phyloP scores from a whole-genome alignment of 2,797 vertebrate species.

The Lindbergichthys nudifrons region DNA sequence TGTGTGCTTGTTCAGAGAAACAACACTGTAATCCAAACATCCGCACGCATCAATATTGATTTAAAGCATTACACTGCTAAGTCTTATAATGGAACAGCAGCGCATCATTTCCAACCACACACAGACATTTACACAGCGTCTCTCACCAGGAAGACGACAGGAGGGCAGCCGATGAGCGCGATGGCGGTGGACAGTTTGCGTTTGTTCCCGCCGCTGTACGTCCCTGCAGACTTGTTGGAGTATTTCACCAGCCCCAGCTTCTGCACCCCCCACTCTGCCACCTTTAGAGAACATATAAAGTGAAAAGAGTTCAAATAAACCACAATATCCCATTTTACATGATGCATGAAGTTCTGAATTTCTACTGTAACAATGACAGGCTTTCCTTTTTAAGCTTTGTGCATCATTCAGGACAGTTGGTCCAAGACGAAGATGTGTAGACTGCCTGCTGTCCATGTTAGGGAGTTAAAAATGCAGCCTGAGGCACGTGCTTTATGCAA shows the following conservation, averaged over 20 bases:
- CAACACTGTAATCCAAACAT: slow-evolving; percentile 38
- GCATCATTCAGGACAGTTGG: too few species aligned
- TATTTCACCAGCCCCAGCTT: slow-evolving; percentile 95
- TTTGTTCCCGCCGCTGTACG: slow-evolving; percentile 96
- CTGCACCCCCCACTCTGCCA: slow-evolving; percentile 97
- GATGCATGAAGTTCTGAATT: slow-evolving; percentile 43
- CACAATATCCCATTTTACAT: slow-evolving; percentile 9
- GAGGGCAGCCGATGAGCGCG: slow-evolving; percentile 94
- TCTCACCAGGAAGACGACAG: slow-evolving; percentile 95
- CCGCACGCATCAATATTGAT: slow-evolving; percentile 42
- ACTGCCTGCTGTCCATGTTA: not conserved
- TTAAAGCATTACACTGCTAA: slow-evolving; percentile 36
- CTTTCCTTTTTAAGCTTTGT: too few species aligned
- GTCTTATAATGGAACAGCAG: slow-evolving; percentile 27
- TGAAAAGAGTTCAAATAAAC: slow-evolving; percentile 21
- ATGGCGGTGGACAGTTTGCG: slow-evolving; percentile 98
- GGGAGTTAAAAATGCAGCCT: slow-evolving; percentile 1
- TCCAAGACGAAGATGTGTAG: slow-evolving; percentile 15
- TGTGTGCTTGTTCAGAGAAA: too few species aligned
- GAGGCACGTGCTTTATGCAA: slow-evolving; percentile 12
- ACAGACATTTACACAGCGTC: slow-evolving; percentile 12
- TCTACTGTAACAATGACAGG: too few species aligned
- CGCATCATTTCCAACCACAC: slow-evolving; percentile 7
- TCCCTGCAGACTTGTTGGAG: slow-evolving; percentile 91
- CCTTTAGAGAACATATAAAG: slow-evolving; percentile 77